Evolutionary conservation across 2,888 invertebrate species (phyloP).

Genomic region (Epiblema foenella): DNA sequence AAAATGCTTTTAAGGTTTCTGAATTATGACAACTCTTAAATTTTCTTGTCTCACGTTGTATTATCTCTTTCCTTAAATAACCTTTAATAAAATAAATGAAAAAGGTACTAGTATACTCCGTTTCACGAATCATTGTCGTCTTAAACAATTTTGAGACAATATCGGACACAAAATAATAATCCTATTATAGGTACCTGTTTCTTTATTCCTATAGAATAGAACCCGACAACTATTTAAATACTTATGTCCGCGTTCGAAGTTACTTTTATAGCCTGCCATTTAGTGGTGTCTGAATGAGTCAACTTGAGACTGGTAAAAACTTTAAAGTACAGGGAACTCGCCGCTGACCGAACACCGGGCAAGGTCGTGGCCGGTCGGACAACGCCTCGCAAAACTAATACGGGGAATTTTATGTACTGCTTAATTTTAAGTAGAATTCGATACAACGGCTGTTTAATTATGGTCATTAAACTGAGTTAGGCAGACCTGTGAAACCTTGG

Average conservation of each 20-base stretch:
- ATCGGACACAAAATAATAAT: neutral
- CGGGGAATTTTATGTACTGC: slow-evolving; percentile 44
- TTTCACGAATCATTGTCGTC: neutral
- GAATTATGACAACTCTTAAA: too few relatives aligned
- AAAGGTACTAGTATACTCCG: neutral
- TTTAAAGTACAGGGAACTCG: slow-evolving; percentile 63
- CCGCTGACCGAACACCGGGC: slow-evolving; percentile 66
- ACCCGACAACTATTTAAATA: slow-evolving; percentile 3
- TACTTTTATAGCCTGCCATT: slow-evolving; percentile 31
- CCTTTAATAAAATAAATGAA: neutral
- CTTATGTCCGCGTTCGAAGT: slow-evolving; percentile 17
- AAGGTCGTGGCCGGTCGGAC: slow-evolving; percentile 77
- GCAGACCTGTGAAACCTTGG: slow-evolving; percentile 2
- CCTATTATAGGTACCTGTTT: too few relatives aligned
- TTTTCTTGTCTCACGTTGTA: neutral
- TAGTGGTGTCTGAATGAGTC: slow-evolving; percentile 62
- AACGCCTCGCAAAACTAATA: slow-evolving; percentile 66
- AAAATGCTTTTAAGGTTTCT: too few relatives aligned
- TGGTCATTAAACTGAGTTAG: neutral
- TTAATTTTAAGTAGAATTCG: slow-evolving; percentile 4
- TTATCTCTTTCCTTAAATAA: neutral
- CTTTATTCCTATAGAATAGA: neutral
- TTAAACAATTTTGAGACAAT: neutral
- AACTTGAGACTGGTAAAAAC: slow-evolving; percentile 69
- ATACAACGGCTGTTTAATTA: neutral